phyloP scores from a whole-genome alignment of 2,113 vertebrate species.

The Turnix velox region DNA sequence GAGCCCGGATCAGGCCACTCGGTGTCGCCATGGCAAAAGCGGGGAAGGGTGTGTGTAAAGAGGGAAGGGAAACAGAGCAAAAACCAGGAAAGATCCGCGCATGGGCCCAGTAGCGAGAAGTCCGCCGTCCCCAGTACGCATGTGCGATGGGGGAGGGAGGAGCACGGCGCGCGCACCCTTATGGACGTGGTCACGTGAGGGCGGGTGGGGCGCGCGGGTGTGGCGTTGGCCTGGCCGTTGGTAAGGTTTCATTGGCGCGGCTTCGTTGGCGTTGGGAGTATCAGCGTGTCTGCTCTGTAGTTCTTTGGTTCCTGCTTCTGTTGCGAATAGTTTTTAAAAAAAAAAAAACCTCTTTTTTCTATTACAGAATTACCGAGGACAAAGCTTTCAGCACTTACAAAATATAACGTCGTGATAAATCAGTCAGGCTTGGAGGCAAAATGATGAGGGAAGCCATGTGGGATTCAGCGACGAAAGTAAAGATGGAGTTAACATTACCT shows the following conservation, averaged over 20 bases:
- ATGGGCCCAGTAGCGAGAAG: background rate
- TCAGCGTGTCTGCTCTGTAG: fast-evolving
- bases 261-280: fast-evolving
- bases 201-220: fast-evolving
- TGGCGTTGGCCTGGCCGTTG: fast-evolving
- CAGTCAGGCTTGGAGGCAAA: background rate
- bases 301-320: background rate
- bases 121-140: fast-evolving
- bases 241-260: fast-evolving
- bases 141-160: no score
- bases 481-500: background rate
- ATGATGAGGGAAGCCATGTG: background rate
- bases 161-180: no score
- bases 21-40: constrained; percentile 29
- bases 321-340: background rate
- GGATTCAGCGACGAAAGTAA: background rate
- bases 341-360: background rate
- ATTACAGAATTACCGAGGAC: background rate
- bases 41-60: background rate
- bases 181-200: background rate
- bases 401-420: background rate
- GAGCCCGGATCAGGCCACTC: constrained; percentile 8
- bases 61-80: background rate
- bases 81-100: background rate
- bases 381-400: background rate